Evolutionary conservation across 2,797 vertebrate species (phyloP).

Genomic region (Helostoma temminkii): DNA sequence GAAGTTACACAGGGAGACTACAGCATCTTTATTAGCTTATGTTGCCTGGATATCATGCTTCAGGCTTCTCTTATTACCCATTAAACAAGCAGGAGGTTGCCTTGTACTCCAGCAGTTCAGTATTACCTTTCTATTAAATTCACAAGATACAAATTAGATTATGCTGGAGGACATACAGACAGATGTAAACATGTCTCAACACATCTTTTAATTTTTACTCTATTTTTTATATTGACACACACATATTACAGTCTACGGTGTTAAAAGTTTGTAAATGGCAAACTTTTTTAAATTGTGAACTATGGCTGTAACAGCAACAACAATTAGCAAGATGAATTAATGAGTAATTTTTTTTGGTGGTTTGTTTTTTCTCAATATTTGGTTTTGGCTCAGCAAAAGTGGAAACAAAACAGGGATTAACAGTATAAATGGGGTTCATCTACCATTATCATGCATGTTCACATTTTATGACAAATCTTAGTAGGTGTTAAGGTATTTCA

Average conservation of each 20-base stretch:
- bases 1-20: slow-evolving; percentile 16
- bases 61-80: slow-evolving; percentile 2
- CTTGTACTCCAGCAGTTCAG: not conserved
- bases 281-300: too few species aligned
- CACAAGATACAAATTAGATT: not conserved
- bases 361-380: too few species aligned
- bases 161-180: too few species aligned
- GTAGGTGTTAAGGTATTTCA: not conserved
- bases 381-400: not conserved
- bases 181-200: too few species aligned
- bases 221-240: too few species aligned
- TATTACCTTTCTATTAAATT: not conserved
- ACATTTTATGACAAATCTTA: not conserved
- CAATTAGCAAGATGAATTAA: too few species aligned
- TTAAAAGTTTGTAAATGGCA: too few species aligned
- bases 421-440: not conserved
- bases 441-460: too few species aligned
- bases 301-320: too few species aligned
- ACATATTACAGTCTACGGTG: too few species aligned
- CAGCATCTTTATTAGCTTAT: slow-evolving; percentile 11
- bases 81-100: slow-evolving; percentile 23
- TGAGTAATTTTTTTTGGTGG: too few species aligned
- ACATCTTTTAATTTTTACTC: too few species aligned
- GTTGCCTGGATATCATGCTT: slow-evolving; percentile 11
- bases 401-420: accelerated